phyloP scores from a whole-genome alignment of 1,140 invertebrate genomes.

The Drosophila lacteicornis region DNA sequence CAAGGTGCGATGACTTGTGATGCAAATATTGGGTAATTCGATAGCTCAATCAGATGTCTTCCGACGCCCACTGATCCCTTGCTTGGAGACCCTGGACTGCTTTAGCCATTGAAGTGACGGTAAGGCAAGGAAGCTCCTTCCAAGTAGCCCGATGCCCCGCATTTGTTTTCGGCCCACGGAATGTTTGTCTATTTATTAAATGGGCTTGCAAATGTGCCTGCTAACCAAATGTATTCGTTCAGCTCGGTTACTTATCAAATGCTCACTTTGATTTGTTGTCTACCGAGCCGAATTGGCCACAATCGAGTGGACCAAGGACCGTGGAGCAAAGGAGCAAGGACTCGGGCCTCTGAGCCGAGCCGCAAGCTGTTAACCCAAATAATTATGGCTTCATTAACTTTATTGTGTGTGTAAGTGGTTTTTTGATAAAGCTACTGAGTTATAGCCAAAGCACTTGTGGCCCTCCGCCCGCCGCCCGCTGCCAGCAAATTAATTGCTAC shows the following conservation, averaged over 20 bases:
- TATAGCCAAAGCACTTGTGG: conserved; percentile 60
- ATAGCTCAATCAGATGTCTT: conserved; percentile 24
- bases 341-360: conserved; percentile 43
- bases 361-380: conserved; percentile 83
- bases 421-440: conserved; percentile 80
- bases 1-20: conserved; percentile 22
- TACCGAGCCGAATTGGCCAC: conserved; percentile 60
- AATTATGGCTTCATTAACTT: conserved; percentile 83
- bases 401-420: conserved; percentile 82
- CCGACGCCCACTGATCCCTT: conserved; percentile 11
- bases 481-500: conserved; percentile 60
- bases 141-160: conserved; percentile 18
- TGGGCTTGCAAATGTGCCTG: conserved; percentile 73
- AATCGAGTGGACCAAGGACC: conserved; percentile 50
- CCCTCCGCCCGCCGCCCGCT: conserved; percentile 18
- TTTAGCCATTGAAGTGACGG: conserved; percentile 27
- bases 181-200: conserved; percentile 75
- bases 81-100: not conserved
- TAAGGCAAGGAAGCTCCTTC: not conserved
- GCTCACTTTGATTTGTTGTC: conserved; percentile 74
- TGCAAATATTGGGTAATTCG: conserved; percentile 30
- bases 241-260: conserved; percentile 60
- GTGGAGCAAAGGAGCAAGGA: not conserved
- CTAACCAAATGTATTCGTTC: conserved; percentile 43
- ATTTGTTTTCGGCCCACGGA: conserved; percentile 43